phyloP scores from a whole-genome alignment of 2,113 vertebrate species.

The Halcyon senegalensis region DNA sequence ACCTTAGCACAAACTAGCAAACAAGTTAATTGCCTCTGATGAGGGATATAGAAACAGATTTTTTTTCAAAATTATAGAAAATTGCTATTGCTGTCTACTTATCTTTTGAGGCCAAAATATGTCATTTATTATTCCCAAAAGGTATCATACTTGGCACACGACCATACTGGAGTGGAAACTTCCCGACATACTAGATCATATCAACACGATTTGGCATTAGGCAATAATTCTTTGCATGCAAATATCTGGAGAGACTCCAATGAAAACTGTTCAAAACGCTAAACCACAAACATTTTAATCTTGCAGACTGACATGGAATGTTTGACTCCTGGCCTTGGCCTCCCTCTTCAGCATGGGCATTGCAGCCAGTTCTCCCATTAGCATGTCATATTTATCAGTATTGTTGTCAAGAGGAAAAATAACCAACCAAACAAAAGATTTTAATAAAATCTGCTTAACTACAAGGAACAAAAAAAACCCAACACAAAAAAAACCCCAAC shows the following conservation, averaged over 20 bases:
- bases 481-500: background rate
- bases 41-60: background rate
- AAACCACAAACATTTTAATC: slow-evolving; percentile 1
- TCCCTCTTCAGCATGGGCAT: background rate
- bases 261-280: slow-evolving; percentile 5
- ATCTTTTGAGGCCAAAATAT: background rate
- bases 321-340: background rate
- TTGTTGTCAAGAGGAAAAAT: background rate
- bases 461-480: background rate
- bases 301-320: slow-evolving; percentile 25
- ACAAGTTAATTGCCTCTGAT: fast-evolving
- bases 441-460: background rate
- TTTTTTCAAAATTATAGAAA: background rate
- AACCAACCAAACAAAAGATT: background rate
- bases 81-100: background rate
- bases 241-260: slow-evolving; percentile 39
- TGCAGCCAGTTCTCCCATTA: background rate
- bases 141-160: background rate
- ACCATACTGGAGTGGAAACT: slow-evolving; percentile 8
- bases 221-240: slow-evolving; percentile 53
- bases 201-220: slow-evolving; percentile 43
- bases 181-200: background rate
- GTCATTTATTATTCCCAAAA: background rate
- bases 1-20: background rate
- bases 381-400: background rate